These are phyloP conservation scores for Formica exsecta DNA, from an alignment of 1,140 invertebrate genomes.

Conservation along the genomic window DNA sequence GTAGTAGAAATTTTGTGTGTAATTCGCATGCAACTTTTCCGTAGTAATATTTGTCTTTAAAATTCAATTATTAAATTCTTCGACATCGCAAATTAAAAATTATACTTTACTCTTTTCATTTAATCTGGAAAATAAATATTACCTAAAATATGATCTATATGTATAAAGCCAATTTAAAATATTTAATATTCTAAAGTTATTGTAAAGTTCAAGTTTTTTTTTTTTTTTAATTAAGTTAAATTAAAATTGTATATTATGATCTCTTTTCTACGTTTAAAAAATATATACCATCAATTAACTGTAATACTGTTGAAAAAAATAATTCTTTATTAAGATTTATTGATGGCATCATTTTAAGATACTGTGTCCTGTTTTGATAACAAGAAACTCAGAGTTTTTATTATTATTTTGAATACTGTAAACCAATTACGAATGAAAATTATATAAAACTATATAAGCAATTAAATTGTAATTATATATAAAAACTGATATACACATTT, in stretches of 20 bases:
- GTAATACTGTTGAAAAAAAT: neutral
- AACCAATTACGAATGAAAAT: neutral
- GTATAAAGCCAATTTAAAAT: neutral
- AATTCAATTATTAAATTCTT: neutral
- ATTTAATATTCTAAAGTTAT: constrained; percentile 2
- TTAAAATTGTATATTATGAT: neutral
- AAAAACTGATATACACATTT: neutral
- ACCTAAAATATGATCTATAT: neutral
- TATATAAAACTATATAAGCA: neutral
- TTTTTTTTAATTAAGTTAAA: no score
- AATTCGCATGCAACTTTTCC: constrained; percentile 25
- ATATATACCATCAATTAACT: neutral
- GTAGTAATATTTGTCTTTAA: constrained; percentile 22
- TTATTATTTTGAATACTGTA: constrained; percentile 1
- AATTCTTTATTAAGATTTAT: neutral
- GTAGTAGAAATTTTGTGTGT: constrained; percentile 21
- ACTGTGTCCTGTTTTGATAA: neutral
- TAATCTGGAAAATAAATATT: neutral
- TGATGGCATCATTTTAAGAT: neutral
- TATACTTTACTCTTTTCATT: neutral
- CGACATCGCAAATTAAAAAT: neutral
- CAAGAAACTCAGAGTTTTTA: neutral
- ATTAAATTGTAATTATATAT: constrained; percentile 13
- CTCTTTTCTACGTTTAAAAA: neutral
- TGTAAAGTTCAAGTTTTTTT: neutral